A percentile compares a stretch with the other conserved stretches of the same genome.
These are phyloP conservation scores for Nephrotoma guestfalica DNA, from an alignment of 2,888 invertebrate genomes.

Conservation along the genomic window DNA sequence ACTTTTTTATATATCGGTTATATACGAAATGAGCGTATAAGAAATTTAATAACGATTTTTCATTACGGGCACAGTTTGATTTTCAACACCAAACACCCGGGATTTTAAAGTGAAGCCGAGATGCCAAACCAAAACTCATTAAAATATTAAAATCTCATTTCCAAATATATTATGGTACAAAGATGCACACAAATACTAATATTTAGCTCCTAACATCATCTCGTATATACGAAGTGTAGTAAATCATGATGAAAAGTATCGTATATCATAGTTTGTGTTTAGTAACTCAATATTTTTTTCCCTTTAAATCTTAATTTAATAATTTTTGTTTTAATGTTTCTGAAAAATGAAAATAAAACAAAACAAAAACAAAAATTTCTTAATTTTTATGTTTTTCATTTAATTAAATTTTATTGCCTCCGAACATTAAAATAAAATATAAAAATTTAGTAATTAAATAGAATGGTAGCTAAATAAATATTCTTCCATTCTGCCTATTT, in stretches of 20 bases:
- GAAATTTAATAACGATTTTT: background rate
- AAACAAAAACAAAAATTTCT: background rate
- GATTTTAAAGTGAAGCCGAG: too few relatives aligned
- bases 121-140: background rate
- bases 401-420: background rate
- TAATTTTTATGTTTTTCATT: background rate
- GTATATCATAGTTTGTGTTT: background rate
- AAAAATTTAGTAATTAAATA: background rate
- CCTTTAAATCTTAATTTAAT: background rate
- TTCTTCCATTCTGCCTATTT: background rate
- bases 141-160: background rate
- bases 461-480: background rate
- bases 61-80: too few relatives aligned
- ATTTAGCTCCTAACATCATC: background rate
- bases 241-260: background rate
- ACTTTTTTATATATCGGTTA: background rate
- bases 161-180: background rate
- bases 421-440: background rate
- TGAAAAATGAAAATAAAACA: background rate
- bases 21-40: too few relatives aligned
- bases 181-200: background rate
- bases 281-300: background rate
- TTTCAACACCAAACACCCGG: too few relatives aligned
- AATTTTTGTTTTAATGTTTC: background rate
- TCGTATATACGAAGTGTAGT: background rate